Evolutionary conservation across 2,888 invertebrate species (phyloP).

Genomic region (Himalopsyche tibetana): DNA sequence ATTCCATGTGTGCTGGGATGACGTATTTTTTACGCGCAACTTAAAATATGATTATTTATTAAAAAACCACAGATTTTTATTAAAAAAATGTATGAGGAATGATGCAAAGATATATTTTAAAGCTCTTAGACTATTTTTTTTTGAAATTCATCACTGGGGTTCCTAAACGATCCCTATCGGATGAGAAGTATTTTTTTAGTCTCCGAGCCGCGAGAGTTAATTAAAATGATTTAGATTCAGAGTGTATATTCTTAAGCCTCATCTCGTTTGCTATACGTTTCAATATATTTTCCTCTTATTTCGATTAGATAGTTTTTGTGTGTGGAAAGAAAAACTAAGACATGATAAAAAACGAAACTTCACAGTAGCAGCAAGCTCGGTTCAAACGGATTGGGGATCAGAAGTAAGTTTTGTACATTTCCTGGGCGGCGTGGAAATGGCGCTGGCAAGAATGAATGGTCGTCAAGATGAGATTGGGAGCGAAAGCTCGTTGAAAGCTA

Average conservation of each 20-base stretch:
- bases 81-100: no score
- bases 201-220: no score
- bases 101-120: no score
- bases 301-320: slow-evolving; percentile 28
- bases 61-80: no score
- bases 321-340: slow-evolving; percentile 13
- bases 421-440: neutral
- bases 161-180: no score
- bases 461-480: slow-evolving; percentile 7
- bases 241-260: neutral
- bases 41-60: no score
- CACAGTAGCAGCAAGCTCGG: neutral
- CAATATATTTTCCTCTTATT: slow-evolving; percentile 1
- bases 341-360: slow-evolving; percentile 15
- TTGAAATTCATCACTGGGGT: no score
- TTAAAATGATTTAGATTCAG: no score
- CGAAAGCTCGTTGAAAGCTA: neutral
- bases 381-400: slow-evolving; percentile 30
- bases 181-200: no score
- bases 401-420: neutral
- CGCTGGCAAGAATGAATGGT: neutral
- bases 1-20: no score
- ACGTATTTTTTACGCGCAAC: no score
- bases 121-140: no score
- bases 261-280: neutral